Evolutionary conservation across 2,113 vertebrate species (phyloP), one percentile per base, ranked within the genome.

Genomic region (Microcebus jonahi): DNA sequence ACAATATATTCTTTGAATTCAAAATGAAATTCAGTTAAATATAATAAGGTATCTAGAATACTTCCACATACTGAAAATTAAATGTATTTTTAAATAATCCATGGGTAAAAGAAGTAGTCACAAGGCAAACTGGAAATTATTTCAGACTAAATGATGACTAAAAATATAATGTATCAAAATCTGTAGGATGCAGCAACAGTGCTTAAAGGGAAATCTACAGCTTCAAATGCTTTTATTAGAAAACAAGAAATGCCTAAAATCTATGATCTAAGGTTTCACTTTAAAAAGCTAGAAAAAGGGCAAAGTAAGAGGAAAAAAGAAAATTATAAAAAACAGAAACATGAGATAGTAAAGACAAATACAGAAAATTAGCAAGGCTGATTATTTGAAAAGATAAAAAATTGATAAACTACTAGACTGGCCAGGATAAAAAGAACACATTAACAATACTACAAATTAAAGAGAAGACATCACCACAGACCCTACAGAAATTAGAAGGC

Each of bases 141-240:
- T 92, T 94, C 76, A 65, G 87, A 75, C 8, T 94, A 36, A 94
- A 87, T 80, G 29, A n/a, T 67, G 65, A 90, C 53, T 55, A 87
- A 94, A 89, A 92, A 81, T n/a, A 73, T 13, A 94, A 80, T n/a
- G 75, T 53, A 91, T 36, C 71, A 84, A 95, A 95, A 91, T 71
- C 34, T 80, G 9, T 48, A 3, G 48, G 39, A 48, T 83, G 18
- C 9, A 68, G 13, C 23, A 27, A 61, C 59, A 89, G 14, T 84
- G 18, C 31, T 83, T 75, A 50, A 2, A 95, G 21, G 29, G 87
- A 71, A 93, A 95, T 36, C 61, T 77, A 83, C 25, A 90, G 48
- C 55, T 93, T 68, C 88, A 53, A 65, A 73, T 61, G 57, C 17
- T 93, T 70, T 59, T 61, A 95, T 91, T 36, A 79, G 76, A 79